A percentile compares a stretch with the other conserved stretches of the same genome.
Conservation (phyloP, 2,888 invertebrate genomes). For the Hyalella azteca region DNA sequence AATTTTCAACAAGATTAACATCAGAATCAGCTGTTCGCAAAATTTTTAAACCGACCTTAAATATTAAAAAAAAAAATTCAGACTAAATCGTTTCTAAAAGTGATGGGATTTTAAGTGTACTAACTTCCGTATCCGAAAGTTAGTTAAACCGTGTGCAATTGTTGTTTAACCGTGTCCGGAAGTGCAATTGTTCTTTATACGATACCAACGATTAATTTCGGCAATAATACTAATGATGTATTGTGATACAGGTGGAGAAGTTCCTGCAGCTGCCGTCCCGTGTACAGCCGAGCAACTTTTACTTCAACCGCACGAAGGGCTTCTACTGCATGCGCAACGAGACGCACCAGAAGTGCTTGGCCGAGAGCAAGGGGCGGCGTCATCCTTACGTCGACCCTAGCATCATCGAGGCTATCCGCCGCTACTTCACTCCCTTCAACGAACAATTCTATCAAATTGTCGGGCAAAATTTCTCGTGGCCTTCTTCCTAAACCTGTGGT, state of each 20-base stretch:
- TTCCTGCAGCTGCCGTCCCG: constrained; percentile 84
- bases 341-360: constrained; percentile 76
- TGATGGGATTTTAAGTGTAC: no score
- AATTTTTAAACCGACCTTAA: no score
- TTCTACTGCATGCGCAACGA: constrained; percentile 86
- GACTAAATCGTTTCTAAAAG: no score
- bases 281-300: constrained; percentile 87
- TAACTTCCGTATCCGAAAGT: no score
- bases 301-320: constrained; percentile 89
- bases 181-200: no score
- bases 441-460: constrained; percentile 89
- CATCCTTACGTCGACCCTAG: constrained; percentile 86
- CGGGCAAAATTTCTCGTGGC: constrained; percentile 94
- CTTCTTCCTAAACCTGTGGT: constrained; percentile 65
- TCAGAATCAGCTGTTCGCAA: no score
- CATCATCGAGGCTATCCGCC: constrained; percentile 78
- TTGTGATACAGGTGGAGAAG: constrained; percentile 77
- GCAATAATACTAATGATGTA: no score
- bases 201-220: no score
- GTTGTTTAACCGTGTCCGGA: no score
- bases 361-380: constrained; percentile 84
- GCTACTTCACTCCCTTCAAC: constrained; percentile 90
- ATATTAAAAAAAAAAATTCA: no score
- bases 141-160: no score
- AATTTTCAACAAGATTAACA: no score